phyloP scores from a whole-genome alignment of 2,113 vertebrate species.

The Forbesichthys papilliferus region DNA sequence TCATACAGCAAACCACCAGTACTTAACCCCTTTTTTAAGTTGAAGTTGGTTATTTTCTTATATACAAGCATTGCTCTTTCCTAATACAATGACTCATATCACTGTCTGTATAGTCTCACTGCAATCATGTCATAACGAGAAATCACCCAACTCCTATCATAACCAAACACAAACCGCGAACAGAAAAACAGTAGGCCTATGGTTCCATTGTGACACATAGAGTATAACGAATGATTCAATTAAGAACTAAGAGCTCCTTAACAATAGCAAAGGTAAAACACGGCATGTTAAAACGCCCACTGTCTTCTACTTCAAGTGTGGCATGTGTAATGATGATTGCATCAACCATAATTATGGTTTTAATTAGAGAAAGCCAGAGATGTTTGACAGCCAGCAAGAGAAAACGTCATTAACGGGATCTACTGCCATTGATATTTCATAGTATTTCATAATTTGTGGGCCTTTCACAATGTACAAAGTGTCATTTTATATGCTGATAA shows the following conservation, averaged over 20 bases:
- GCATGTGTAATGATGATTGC: slow-evolving; percentile 90
- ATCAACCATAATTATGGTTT: slow-evolving; percentile 93
- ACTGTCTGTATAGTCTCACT: neutral
- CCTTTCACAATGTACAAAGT: too few species aligned
- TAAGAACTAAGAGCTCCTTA: slow-evolving; percentile 61
- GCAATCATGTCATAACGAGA: neutral
- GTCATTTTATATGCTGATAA: too few species aligned
- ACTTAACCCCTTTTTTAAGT: too few species aligned
- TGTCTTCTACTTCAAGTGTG: slow-evolving; percentile 68
- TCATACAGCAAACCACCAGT: neutral
- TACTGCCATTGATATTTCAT: too few species aligned
- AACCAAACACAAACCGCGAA: neutral
- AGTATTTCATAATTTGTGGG: too few species aligned
- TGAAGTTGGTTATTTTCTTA: neutral
- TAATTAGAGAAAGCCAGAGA: slow-evolving; percentile 79
- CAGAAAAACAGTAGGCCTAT: neutral
- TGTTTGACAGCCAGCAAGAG: slow-evolving; percentile 10
- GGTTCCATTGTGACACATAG: slow-evolving; percentile 19
- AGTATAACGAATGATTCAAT: slow-evolving; percentile 48
- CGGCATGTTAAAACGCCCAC: slow-evolving; percentile 77
- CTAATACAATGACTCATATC: slow-evolving; percentile 17
- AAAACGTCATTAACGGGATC: neutral
- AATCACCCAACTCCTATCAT: neutral
- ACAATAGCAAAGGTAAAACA: slow-evolving; percentile 80
- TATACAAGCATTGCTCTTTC: neutral